Evolutionary conservation across 2,113 vertebrate species (phyloP), one percentile per base, ranked within the genome.

Genomic region (Notarius lentiginosus): DNA sequence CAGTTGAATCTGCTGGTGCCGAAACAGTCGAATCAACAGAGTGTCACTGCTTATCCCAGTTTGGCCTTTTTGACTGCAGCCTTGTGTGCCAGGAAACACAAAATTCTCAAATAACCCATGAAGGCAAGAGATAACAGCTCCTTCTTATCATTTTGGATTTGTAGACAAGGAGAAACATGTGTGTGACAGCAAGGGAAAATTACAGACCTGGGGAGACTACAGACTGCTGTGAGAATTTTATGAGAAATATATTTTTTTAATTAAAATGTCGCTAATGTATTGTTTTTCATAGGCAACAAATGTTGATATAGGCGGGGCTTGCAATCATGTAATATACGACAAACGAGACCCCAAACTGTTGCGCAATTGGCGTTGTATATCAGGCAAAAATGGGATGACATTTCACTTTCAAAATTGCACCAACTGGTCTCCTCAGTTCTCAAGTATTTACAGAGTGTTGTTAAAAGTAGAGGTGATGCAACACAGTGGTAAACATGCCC

Each of bases 1-100:
- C 87, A 85, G 77, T 85, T 58, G 81, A 89, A 86, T 86, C 77
- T 85, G 41, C 55, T 76, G 77, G 83, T 61, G 49, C 70, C 10
- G 2, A 17, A 65, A 79, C 41, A 81, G 15, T n/a, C 1, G 24
- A 88, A 79, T 87, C 81, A 77, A 79, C 85, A 72, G 84, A 76
- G 58, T 70, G 76, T 72, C 76, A 79, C 15, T 27, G 11, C 22
- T 30, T 20, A 84, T 75, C 55, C 65, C 70, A 58, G 66, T 55
- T 61, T 76, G 77, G 61, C 73, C 41, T 87, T 85, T 89, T 41
- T 8, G 22, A 85, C 61, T 58, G 79, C 4, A 47, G 18, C 56
- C 55, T 30, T 30, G 76, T 24, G 60, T 63, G 27, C 81, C 58
- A 61, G 2, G 9, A 70, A 80, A 72, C 56, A 63, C 10, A 30